Conservation (phyloP, 2,888 invertebrate species). For the Drosophila helvetica region DNA sequence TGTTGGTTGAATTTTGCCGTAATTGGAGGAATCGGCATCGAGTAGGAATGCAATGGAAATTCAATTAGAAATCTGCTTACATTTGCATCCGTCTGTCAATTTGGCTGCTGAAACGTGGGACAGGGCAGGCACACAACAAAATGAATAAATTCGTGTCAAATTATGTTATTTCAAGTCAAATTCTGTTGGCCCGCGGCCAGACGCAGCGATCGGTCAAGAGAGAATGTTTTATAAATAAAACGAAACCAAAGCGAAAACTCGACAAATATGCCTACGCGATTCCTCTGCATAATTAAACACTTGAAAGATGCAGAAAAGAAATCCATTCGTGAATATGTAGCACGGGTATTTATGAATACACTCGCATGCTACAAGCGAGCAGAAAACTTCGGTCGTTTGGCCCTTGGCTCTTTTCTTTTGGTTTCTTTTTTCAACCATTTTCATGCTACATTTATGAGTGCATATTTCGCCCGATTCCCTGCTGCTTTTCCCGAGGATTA, state of each 20-base stretch:
- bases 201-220: not conserved
- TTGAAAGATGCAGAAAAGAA: not conserved
- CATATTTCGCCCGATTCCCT: not conserved
- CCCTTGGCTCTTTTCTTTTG: not conserved
- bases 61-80: slow-evolving; percentile 76
- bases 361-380: too few relatives aligned
- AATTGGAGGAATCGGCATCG: slow-evolving; percentile 36
- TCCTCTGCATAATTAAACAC: not conserved
- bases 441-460: not conserved
- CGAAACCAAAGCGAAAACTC: not conserved
- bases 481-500: slow-evolving; percentile 3
- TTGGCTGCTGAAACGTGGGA: slow-evolving; percentile 61
- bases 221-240: slow-evolving; percentile 35
- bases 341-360: not conserved
- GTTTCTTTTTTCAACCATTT: too few relatives aligned
- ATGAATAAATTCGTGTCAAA: slow-evolving; percentile 74
- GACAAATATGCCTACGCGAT: not conserved
- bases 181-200: slow-evolving; percentile 58
- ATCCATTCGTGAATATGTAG: not conserved
- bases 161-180: slow-evolving; percentile 68
- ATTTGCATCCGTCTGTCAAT: slow-evolving; percentile 64
- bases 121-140: slow-evolving; percentile 39
- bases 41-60: slow-evolving; percentile 56
- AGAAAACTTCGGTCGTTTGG: not conserved
- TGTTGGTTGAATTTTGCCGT: too few relatives aligned